phyloP scores from a whole-genome alignment of 2,888 invertebrate species.

The Candidula unifasciata region DNA sequence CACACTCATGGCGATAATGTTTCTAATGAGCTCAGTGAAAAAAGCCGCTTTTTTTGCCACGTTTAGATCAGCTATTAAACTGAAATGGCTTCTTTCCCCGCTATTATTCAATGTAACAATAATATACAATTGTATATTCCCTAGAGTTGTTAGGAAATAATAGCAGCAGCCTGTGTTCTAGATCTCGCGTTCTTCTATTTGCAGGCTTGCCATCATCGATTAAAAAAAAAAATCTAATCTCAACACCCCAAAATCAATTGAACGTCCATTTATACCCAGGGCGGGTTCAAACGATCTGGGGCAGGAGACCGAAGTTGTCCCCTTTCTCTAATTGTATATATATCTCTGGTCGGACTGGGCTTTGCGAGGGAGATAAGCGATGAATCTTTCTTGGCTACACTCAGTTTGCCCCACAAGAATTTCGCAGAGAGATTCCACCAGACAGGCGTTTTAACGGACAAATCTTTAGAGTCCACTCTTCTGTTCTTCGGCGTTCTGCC shows the following conservation, averaged over 20 bases:
- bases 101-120: no score
- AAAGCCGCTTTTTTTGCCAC: no score
- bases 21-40: no score
- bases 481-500: background rate
- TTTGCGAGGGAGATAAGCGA: constrained; percentile 14
- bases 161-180: constrained; percentile 10
- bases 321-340: constrained; percentile 36
- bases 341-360: constrained; percentile 31
- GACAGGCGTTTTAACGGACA: background rate
- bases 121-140: no score
- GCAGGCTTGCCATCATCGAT: background rate
- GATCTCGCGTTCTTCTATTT: background rate
- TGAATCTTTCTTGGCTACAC: constrained; percentile 15
- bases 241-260: constrained; percentile 14
- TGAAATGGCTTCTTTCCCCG: no score
- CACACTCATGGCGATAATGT: no score
- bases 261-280: constrained; percentile 26
- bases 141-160: background rate
- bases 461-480: background rate
- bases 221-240: background rate
- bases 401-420: constrained; percentile 27
- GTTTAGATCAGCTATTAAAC: no score
- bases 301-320: constrained; percentile 4
- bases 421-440: constrained; percentile 21
- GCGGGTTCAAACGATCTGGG: background rate